Conservation (phyloP, 2,888 invertebrate genomes). For the Colostygia pectinataria region DNA sequence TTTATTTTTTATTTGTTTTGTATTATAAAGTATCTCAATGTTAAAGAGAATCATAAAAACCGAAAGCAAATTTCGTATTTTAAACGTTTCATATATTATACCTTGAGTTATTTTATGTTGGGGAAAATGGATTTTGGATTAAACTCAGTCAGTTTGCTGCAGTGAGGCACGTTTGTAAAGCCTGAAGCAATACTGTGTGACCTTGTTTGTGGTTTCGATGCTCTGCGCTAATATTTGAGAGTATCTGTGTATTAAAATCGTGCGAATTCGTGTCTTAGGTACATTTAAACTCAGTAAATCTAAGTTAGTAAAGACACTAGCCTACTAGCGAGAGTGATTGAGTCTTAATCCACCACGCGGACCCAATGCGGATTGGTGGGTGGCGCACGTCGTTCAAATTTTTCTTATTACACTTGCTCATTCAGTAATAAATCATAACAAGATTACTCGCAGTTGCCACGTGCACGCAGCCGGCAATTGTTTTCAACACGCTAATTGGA, state of each 20-base stretch:
- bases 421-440: conserved; percentile 44
- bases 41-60: no score
- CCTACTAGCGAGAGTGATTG: no score
- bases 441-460: conserved; percentile 22
- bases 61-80: no score
- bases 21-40: no score
- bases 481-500: conserved; percentile 48
- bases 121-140: conserved; percentile 11
- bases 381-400: no score
- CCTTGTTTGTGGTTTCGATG: conserved; percentile 2
- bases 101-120: conserved; percentile 9
- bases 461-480: conserved; percentile 37
- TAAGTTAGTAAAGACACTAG: no score
- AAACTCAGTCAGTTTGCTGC: not conserved
- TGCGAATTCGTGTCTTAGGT: no score
- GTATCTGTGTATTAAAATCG: conserved; percentile 11
- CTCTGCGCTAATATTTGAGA: conserved; percentile 9
- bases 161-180: conserved; percentile 2
- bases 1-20: not conserved
- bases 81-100: no score
- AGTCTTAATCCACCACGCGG: no score
- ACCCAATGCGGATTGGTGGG: no score
- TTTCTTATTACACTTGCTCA: conserved; percentile 3
- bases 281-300: no score
- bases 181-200: conserved; percentile 24